phyloP scores from a whole-genome alignment of 2,888 invertebrate species.

The Mythimna albipuncta region DNA sequence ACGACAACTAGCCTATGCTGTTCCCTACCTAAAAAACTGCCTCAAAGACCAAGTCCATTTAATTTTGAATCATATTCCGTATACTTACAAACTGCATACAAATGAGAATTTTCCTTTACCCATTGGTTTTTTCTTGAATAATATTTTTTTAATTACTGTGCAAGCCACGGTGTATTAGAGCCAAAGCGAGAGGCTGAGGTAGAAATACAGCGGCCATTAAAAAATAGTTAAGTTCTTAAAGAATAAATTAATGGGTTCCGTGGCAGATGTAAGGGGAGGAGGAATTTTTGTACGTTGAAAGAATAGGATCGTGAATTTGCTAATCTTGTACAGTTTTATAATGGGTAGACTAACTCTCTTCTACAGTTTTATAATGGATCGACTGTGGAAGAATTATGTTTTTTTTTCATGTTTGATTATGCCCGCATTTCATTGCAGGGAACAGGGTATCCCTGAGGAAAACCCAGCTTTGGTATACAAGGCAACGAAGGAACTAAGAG shows the following conservation, averaged over 20 bases:
- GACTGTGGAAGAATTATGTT: too few relatives aligned
- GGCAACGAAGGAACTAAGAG: too few relatives aligned
- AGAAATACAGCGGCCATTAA: constrained; percentile 70
- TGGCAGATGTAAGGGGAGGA: constrained; percentile 36
- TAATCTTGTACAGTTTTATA: neutral
- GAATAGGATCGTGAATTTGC: neutral
- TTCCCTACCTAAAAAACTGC: neutral
- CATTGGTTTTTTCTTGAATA: constrained; percentile 58
- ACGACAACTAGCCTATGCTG: too few relatives aligned
- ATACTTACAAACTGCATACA: constrained; percentile 36
- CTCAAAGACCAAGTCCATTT: constrained; percentile 1
- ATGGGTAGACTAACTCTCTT: neutral
- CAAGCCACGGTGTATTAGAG: constrained; percentile 70
- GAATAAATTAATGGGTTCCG: constrained; percentile 65
- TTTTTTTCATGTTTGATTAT: too few relatives aligned
- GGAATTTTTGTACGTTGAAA: constrained; percentile 14
- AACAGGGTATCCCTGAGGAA: too few relatives aligned
- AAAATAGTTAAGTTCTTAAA: constrained; percentile 62
- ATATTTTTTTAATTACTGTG: constrained; percentile 75
- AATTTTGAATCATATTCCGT: constrained; percentile 12
- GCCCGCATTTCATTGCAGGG: too few relatives aligned
- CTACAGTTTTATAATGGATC: too few relatives aligned
- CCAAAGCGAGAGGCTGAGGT: constrained; percentile 68
- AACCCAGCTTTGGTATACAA: too few relatives aligned
- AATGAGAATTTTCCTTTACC: constrained; percentile 39